A percentile compares a stretch with the other conserved stretches of the same genome.
phyloP scores from a whole-genome alignment of 2,113 vertebrate genomes.

The Hipposideros armiger region DNA sequence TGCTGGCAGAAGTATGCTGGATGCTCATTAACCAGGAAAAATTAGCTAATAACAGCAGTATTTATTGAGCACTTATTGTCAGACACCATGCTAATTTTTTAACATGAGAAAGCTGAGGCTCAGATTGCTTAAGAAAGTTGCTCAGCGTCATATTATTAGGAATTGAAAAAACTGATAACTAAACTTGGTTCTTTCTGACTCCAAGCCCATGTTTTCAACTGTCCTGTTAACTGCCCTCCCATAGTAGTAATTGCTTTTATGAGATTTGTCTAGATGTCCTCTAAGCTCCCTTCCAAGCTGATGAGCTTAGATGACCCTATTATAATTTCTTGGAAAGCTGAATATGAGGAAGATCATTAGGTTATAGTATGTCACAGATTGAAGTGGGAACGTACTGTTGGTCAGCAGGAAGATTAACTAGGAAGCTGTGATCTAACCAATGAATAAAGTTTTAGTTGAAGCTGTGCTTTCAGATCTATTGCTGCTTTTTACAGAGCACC shows the following conservation, averaged over 20 bases:
- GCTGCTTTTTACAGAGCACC: not conserved
- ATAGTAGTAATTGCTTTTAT: not conserved
- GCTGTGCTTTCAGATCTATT: not conserved
- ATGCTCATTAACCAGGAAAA: not conserved
- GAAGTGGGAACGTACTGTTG: not conserved
- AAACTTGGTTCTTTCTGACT: not conserved
- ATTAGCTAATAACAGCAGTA: not conserved
- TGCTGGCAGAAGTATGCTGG: not conserved
- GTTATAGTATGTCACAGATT: not conserved
- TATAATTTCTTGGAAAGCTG: not conserved
- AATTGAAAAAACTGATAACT: not conserved
- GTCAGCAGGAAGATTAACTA: not conserved
- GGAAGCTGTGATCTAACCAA: not conserved
- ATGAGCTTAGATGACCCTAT: not conserved
- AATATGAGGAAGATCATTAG: not conserved
- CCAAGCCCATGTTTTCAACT: not conserved
- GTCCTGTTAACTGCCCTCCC: not conserved
- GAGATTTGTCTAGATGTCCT: not conserved
- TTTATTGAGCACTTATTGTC: not conserved
- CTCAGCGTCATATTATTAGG: not conserved
- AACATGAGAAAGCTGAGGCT: not conserved
- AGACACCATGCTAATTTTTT: not conserved
- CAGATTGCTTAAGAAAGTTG: not conserved
- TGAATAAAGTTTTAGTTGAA: not conserved
- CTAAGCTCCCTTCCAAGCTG: not conserved